Base-by-base conservation (phyloP, 2,888 invertebrate species). In the Cabera pusaria region DNA sequence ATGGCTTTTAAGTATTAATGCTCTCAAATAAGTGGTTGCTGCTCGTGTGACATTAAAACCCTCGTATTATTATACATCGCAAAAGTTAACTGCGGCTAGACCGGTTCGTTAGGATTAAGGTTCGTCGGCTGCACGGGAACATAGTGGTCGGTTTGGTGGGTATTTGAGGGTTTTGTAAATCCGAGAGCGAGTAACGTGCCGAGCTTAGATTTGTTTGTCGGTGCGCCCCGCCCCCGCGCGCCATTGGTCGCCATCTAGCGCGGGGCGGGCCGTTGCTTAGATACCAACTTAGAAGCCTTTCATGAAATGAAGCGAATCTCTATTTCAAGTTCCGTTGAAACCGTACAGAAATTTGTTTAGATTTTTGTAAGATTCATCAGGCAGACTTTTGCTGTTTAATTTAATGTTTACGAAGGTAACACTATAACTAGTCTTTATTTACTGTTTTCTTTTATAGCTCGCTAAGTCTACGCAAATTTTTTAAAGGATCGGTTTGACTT, bases 211-310 rank as follows among this genome's bases (percentile, higher is more conserved):
- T 80, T 77, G 66, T 69, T 67, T 56, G 54, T 50, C 57, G 59
- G 52, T 42, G 58, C 57, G 84, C 82, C 58, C 79, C 87, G 83
- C 87, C 86, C 84, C 65, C 53, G 54, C 59, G 58, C 72, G 76
- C 73, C 50, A 87, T 87, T 87, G 88, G 88, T 50, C 56, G 70
- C 63, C 45, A 64, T 69, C 68, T 69, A 74, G 64, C 68, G 74
- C 60, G 68, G 85, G 86, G 86, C 82, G 86, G 79, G 67, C 83
- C 84, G 68, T 69, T 64, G 74, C 72, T 86, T 86, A 85, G 86
- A 85, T 75, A 74, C 64, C 53, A 63, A 62, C 70, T 84, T 84
- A 85, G 83, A 79, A 80, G 67, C 64, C 70, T 73, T 74, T 59
- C 57, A 63, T 64, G 50, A 61, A 63, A 56, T 52, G 44, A 52